Conservation (phyloP, 2,888 invertebrate genomes). For the Holacanthella duospinosa region DNA sequence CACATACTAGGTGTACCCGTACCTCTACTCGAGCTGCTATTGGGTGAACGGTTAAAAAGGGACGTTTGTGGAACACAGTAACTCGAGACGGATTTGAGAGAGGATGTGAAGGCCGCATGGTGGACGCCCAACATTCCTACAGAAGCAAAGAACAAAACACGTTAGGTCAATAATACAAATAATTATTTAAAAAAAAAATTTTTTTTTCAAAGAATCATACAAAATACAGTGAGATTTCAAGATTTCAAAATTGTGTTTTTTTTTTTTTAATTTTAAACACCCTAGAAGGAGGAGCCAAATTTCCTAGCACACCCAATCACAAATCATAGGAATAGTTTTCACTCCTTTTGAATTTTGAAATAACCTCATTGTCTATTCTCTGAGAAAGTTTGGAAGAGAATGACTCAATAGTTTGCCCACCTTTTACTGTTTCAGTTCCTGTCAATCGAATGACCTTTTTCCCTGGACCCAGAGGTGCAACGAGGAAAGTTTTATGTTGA, state of each 20-base stretch:
- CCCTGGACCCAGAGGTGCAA: slow-evolving; percentile 30
- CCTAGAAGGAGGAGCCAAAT: no score
- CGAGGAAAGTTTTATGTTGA: slow-evolving; percentile 33
- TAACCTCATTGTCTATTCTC: no score
- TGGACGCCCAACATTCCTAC: not conserved
- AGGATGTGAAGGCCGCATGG: not conserved
- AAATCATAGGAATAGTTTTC: no score
- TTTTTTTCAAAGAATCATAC: no score
- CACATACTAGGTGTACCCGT: not conserved
- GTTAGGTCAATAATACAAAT: no score
- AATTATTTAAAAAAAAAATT: no score
- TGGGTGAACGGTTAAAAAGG: not conserved
- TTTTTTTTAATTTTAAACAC: no score
- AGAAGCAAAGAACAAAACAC: no score
- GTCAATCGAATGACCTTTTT: slow-evolving; percentile 35
- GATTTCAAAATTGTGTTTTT: no score
- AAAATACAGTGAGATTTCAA: no score
- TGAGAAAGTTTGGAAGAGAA: slow-evolving; percentile 5
- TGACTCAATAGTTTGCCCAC: slow-evolving; percentile 13
- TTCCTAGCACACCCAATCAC: no score
- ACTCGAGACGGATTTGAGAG: not conserved
- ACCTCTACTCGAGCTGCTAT: not conserved
- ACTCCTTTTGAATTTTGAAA: not conserved
- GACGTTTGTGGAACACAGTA: slow-evolving; percentile 4
- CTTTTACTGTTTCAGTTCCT: slow-evolving; percentile 35